Evolutionary conservation across 2,797 vertebrate genomes (phyloP), one percentile per base, ranked within the genome.

Genomic region (Hippocampus kuda): DNA sequence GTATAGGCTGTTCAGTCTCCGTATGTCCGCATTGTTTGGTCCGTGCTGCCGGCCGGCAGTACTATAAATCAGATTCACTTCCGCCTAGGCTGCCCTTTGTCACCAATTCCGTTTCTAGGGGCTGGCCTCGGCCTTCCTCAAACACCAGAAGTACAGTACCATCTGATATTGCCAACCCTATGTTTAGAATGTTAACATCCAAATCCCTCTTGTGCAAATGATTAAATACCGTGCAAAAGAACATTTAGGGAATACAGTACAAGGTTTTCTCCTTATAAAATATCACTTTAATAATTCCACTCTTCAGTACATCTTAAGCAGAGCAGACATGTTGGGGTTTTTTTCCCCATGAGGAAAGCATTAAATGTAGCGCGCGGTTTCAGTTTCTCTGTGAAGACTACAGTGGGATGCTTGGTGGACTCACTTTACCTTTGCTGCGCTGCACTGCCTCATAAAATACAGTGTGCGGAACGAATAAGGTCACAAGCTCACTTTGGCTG

Each of bases 281-380:
- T 80, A 83, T 81, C 15, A 69, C 69, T 75, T 81, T 75, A 82
- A 83, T 84, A 82, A 80, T 79, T 81, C 59, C 63, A 66, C 68
- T 70, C 75, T 51, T 66, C 34, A 34, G 34, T 34, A 34, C 72
- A 72, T 69, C 72, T 71, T 66, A 49, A 44, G 67, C 41, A 16
- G 3, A 72, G 63, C 9, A 54, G 27, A 15, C 67, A 65, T 73
- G 75, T 74, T 51, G 74, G 70, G 2, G 3, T 26, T 13, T 13
- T 75, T 76, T 57, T 5, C 34, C 68, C 62, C 60, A n/a, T 68
- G 72, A 77, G 69, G 67, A 75, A 76, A 68, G 42, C 16, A 71
- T 72, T 74, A 70, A 69, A 70, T 67, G 60, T 41, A 70, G 60
- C 26, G 13, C 7, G 56, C 68, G 53, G 62, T 68, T 27, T 69